A percentile compares a stretch with the other conserved stretches of the same genome.
These are phyloP conservation scores for Stegophylla sp. DNA, from an alignment of 2,888 invertebrate genomes.

Conservation along the genomic window DNA sequence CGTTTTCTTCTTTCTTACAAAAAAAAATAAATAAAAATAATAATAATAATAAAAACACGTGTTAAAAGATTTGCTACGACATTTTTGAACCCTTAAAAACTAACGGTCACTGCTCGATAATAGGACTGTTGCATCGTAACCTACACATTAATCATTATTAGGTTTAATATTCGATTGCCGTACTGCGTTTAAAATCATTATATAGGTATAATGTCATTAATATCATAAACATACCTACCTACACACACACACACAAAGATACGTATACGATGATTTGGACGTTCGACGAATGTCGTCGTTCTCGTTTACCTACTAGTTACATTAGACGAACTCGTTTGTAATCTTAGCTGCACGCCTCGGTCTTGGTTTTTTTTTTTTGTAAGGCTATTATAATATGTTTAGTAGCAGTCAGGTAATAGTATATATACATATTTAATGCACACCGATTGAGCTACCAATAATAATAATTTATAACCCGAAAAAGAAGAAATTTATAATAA, in stretches of 20 bases:
- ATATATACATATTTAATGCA: not conserved
- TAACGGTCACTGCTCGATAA: not conserved
- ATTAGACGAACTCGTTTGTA: slow-evolving; percentile 48
- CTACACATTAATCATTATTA: not conserved
- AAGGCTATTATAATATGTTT: slow-evolving; percentile 33
- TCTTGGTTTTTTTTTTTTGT: not conserved
- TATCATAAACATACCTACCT: not conserved
- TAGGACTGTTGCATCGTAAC: not conserved
- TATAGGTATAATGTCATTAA: not conserved
- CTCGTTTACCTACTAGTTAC: slow-evolving; percentile 31
- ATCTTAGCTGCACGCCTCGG: slow-evolving; percentile 18
- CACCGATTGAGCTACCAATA: not conserved
- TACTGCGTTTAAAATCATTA: not conserved
- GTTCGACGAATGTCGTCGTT: slow-evolving; percentile 39
- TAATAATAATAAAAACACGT: not conserved
- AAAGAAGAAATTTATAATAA: not conserved
- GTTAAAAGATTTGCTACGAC: not conserved
- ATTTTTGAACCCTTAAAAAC: not conserved
- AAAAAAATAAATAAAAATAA: no score
- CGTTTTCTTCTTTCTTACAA: no score
- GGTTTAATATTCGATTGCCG: not conserved
- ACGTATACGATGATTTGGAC: slow-evolving; percentile 14
- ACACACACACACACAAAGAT: not conserved
- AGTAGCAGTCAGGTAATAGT: not conserved
- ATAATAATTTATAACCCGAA: slow-evolving; percentile 13